Evolutionary conservation across 2,888 invertebrate genomes (phyloP).

Genomic region (Oegoconia quadripuncta): DNA sequence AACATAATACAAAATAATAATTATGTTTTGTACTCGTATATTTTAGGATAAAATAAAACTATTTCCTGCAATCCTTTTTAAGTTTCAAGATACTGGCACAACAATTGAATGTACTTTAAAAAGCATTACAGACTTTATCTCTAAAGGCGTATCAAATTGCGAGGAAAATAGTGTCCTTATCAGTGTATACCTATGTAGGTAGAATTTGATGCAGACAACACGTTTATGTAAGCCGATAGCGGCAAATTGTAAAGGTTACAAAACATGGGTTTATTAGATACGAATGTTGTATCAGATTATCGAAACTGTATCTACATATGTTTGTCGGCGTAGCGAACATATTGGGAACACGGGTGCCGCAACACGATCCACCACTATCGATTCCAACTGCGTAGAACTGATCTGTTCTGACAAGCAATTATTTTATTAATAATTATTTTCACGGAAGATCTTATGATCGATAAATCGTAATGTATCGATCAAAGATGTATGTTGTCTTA

Average conservation of each 20-base stretch:
- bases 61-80: conserved; percentile 3
- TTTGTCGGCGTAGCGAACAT: conserved; percentile 42
- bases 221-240: conserved; percentile 67
- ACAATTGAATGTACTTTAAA: background rate
- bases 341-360: conserved; percentile 29
- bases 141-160: conserved; percentile 13
- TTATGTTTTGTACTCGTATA: no score
- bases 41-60: no score
- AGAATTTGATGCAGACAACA: conserved; percentile 52
- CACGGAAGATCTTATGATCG: no score
- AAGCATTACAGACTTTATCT: conserved; percentile 2
- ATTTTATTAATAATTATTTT: conserved; percentile 8
- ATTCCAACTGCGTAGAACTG: conserved; percentile 1
- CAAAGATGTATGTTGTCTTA: no score
- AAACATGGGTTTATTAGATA: conserved; percentile 74
- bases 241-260: conserved; percentile 63
- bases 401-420: conserved; percentile 9
- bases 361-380: conserved; percentile 26
- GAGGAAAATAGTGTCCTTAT: conserved; percentile 36
- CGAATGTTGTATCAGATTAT: conserved; percentile 68
- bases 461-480: no score
- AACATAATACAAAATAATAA: no score
- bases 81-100: conserved; percentile 6
- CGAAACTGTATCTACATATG: conserved; percentile 47
- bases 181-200: conserved; percentile 43